These are phyloP conservation scores for Epizoanthus illoricatus DNA, from an alignment of 92 coral and sea anemone species.

Conservation along the genomic window DNA sequence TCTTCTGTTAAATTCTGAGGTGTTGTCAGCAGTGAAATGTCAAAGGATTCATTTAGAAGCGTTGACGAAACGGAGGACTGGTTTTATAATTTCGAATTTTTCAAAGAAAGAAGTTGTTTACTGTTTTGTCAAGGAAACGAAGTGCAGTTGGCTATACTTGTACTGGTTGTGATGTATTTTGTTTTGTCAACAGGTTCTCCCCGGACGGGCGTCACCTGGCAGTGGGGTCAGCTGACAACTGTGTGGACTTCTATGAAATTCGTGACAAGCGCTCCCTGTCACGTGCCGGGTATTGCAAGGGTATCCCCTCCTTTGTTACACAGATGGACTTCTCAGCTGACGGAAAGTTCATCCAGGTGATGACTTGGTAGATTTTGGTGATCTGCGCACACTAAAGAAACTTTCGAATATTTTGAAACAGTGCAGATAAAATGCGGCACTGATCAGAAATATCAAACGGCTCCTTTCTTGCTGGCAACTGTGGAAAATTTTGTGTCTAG, in stretches of 20 bases:
- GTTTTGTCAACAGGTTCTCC: constrained; percentile 66
- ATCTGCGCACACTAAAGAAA: background rate
- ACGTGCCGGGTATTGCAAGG: constrained; percentile 92
- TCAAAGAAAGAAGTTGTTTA: no score
- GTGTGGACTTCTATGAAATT: constrained; percentile 93
- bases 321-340: constrained; percentile 99
- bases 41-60: no score
- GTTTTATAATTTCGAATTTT: no score
- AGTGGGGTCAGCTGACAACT: constrained; percentile 93
- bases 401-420: background rate
- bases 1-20: no score
- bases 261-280: constrained; percentile 76
- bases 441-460: no score
- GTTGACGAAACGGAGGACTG: no score
- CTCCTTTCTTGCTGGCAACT: no score
- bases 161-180: background rate
- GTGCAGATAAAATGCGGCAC: no score
- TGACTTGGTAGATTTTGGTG: background rate
- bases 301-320: constrained; percentile 91
- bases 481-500: no score
- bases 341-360: constrained; percentile 89
- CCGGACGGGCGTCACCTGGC: constrained; percentile 91
- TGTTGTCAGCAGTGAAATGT: no score
- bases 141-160: background rate
- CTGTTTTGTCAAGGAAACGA: background rate